These are phyloP conservation scores for Planococcus citri DNA, from an alignment of 1,140 invertebrate genomes.

Conservation along the genomic window DNA sequence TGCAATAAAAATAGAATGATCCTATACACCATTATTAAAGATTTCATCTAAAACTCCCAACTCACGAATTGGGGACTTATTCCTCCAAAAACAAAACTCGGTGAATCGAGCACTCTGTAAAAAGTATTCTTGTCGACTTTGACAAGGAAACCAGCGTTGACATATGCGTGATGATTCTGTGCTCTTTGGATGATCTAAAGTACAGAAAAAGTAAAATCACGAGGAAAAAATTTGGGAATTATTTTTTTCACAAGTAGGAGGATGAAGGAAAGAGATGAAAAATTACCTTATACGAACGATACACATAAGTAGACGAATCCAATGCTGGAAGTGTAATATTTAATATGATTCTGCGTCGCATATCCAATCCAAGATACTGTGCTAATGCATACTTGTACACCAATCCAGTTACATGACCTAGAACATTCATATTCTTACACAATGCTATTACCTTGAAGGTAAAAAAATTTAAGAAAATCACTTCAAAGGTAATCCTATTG, in stretches of 20 bases:
- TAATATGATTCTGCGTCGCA: background rate
- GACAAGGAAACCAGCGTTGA: constrained; percentile 55
- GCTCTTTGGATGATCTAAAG: constrained; percentile 61
- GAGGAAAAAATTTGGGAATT: background rate
- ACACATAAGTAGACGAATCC: background rate
- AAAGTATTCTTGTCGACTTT: constrained; percentile 37
- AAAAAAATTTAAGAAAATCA: no score
- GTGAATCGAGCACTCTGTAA: constrained; percentile 26
- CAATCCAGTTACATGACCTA: constrained; percentile 23
- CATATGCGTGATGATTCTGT: constrained; percentile 70
- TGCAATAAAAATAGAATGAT: no score
- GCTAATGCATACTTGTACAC: constrained; percentile 33
- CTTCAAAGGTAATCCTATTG: no score
- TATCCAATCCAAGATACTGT: constrained; percentile 33
- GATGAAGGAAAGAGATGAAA: no score
- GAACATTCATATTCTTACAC: background rate
- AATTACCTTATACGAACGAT: background rate
- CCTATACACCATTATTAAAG: no score
- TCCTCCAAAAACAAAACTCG: constrained; percentile 43
- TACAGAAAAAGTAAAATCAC: background rate
- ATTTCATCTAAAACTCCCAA: constrained; percentile 18
- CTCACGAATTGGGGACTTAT: constrained; percentile 53
- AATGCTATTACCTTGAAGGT: no score
- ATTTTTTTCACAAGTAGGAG: no score
- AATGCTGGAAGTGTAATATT: background rate